phyloP scores from a whole-genome alignment of 2,888 invertebrate genomes.

The Acrobasis suavella region DNA sequence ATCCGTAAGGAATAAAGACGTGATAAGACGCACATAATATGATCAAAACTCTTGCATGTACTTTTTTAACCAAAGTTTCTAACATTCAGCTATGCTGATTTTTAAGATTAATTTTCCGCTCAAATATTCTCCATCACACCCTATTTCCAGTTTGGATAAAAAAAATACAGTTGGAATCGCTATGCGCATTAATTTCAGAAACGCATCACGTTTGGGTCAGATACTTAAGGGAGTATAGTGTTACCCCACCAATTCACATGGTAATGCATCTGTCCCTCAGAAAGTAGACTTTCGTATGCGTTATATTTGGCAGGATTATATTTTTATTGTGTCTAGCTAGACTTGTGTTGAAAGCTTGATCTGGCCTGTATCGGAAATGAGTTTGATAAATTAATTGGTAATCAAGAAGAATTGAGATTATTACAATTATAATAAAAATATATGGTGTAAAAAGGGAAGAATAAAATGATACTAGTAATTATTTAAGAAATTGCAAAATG shows the following conservation, averaged over 20 bases:
- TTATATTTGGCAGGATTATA: not conserved
- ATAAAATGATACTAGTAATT: no score
- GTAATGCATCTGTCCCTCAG: slow-evolving; percentile 7
- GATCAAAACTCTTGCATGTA: no score
- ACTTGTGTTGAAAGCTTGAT: not conserved
- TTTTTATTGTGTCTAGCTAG: not conserved
- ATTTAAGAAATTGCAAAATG: no score
- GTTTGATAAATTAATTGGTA: not conserved
- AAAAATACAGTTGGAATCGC: not conserved
- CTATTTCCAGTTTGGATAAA: not conserved
- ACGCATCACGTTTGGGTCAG: slow-evolving; percentile 16
- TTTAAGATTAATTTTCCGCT: no score
- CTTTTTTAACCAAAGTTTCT: no score
- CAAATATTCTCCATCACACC: no score
- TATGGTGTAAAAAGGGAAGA: no score
- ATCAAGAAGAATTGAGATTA: not conserved
- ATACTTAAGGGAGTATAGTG: slow-evolving; percentile 13
- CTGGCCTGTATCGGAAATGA: not conserved
- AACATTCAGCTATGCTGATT: no score
- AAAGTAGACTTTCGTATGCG: not conserved
- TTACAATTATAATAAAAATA: no score
- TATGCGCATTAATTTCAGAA: slow-evolving; percentile 9
- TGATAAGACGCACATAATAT: no score
- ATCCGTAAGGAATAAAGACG: no score
- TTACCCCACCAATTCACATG: slow-evolving; percentile 5